Evolutionary conservation across 2,888 invertebrate species (phyloP).

Genomic region (Byasa hedistus): DNA sequence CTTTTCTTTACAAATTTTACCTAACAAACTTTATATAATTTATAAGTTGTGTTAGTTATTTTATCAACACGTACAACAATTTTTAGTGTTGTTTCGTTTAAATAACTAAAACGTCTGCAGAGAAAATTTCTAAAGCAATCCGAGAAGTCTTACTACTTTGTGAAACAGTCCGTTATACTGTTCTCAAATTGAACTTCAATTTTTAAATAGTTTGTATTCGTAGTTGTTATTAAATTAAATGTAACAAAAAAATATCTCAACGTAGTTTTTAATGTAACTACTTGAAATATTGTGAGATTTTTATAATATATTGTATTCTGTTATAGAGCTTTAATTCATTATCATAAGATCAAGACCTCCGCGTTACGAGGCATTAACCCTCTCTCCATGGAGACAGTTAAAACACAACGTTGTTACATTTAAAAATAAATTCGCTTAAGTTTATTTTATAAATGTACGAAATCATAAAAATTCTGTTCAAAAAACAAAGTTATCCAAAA

Average conservation of each 20-base stretch:
- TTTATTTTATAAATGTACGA: not conserved
- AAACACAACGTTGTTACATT: no score
- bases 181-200: constrained; percentile 2
- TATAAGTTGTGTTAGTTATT: not conserved
- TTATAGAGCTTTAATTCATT: no score
- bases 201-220: not conserved
- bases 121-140: not conserved
- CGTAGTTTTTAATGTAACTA: not conserved
- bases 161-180: not conserved
- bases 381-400: not conserved
- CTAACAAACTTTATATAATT: no score
- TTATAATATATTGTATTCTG: no score
- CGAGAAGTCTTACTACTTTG: not conserved
- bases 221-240: not conserved
- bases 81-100: not conserved
- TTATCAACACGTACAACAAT: not conserved
- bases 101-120: not conserved
- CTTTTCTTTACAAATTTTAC: no score
- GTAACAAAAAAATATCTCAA: not conserved
- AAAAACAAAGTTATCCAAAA: not conserved
- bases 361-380: no score
- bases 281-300: no score
- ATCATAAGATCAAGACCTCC: no score
- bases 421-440: not conserved
- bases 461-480: not conserved